phyloP scores from a whole-genome alignment of 1,140 invertebrate genomes.

The Eurytemora carolleeae region DNA sequence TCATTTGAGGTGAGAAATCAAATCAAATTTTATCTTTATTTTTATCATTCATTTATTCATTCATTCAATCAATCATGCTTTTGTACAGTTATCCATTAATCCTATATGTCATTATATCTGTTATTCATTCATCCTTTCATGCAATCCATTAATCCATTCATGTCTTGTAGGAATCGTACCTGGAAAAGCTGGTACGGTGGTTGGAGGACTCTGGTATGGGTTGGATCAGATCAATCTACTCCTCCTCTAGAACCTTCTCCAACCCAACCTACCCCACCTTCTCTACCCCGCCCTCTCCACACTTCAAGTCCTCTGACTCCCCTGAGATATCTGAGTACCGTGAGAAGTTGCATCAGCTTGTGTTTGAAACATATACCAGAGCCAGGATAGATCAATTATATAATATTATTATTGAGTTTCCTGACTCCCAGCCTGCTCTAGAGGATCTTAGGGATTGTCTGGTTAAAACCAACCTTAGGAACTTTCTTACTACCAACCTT shows the following conservation, averaged over 20 bases:
- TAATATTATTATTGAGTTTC: slow-evolving; percentile 89
- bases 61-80: no score
- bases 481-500: slow-evolving; percentile 49
- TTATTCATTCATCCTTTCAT: no score
- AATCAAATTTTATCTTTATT: no score
- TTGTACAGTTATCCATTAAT: no score
- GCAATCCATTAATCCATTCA: no score
- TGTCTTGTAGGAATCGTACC: slow-evolving; percentile 35
- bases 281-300: no score
- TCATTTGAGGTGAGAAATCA: slow-evolving; percentile 49
- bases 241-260: slow-evolving; percentile 34
- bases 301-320: no score
- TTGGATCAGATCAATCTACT: slow-evolving; percentile 58
- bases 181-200: slow-evolving; percentile 55
- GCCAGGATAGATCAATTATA: slow-evolving; percentile 77
- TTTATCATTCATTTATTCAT: no score
- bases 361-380: slow-evolving; percentile 71
- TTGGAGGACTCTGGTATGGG: slow-evolving; percentile 54
- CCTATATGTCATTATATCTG: no score
- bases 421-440: slow-evolving; percentile 77
- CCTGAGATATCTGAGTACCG: slow-evolving; percentile 35
- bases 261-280: slow-evolving; percentile 26
- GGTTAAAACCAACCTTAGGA: slow-evolving; percentile 57
- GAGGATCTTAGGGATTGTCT: slow-evolving; percentile 71
- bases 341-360: slow-evolving; percentile 55